These are phyloP conservation scores for Melitaea athalia DNA, from an alignment of 2,888 invertebrate species.

Conservation along the genomic window DNA sequence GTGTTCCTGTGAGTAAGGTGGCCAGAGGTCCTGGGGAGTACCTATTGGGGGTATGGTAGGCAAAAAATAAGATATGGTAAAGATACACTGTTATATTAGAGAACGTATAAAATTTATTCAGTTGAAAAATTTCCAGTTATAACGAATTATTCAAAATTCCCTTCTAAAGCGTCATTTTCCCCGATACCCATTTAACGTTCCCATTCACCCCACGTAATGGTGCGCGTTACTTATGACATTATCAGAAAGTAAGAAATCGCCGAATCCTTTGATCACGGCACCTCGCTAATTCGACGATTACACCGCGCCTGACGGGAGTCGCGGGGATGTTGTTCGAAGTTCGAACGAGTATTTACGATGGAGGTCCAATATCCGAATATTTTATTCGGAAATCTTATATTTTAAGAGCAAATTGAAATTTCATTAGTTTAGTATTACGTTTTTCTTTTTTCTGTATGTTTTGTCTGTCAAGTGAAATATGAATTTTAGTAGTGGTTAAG, in stretches of 20 bases:
- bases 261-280: constrained; percentile 76
- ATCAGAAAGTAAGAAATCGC: constrained; percentile 78
- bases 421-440: too few species aligned
- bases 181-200: not conserved
- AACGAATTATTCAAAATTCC: not conserved
- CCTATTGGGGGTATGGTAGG: too few species aligned
- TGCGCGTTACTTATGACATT: constrained; percentile 79
- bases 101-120: too few species aligned
- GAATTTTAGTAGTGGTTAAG: too few species aligned
- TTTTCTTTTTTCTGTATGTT: too few species aligned
- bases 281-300: constrained; percentile 77
- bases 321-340: not conserved
- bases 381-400: not conserved
- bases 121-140: too few species aligned
- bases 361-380: not conserved
- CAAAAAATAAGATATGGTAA: too few species aligned
- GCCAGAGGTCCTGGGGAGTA: too few species aligned
- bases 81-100: too few species aligned
- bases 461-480: too few species aligned
- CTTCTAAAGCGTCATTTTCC: not conserved
- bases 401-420: too few species aligned
- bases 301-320: constrained; percentile 45
- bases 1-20: too few species aligned
- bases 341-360: not conserved
- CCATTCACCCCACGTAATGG: constrained; percentile 61